Evolutionary conservation across 2,797 vertebrate species (phyloP).

Genomic region (Peromyscus eremicus): DNA sequence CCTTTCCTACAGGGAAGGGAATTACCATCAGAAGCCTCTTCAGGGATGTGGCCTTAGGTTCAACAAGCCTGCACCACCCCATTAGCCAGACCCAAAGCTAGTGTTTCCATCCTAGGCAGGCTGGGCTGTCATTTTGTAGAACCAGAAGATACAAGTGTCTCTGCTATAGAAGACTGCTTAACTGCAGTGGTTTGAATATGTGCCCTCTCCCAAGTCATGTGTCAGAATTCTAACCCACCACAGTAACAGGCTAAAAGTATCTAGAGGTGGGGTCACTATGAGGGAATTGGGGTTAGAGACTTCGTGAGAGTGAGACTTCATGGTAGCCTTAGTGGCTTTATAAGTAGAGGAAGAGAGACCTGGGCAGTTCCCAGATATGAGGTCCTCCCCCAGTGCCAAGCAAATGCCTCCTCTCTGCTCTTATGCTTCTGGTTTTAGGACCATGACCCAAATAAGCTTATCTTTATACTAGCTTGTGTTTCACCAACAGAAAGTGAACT

Average conservation of each 20-base stretch:
- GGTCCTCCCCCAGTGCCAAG: background rate
- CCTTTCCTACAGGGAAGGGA: background rate
- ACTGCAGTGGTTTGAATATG: background rate
- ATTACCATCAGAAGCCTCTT: background rate
- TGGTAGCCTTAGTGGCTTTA: background rate
- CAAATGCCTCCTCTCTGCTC: background rate
- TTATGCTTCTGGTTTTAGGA: background rate
- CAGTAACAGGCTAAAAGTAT: background rate
- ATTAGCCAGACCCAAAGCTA: background rate
- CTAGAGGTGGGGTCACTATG: background rate
- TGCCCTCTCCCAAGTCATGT: background rate
- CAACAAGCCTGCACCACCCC: background rate
- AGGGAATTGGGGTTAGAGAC: background rate
- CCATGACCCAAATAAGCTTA: background rate
- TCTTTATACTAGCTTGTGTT: background rate
- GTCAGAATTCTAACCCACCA: background rate
- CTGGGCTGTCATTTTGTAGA: background rate
- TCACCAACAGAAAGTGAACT: background rate
- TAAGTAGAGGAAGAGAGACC: background rate
- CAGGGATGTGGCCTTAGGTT: background rate
- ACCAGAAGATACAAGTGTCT: background rate
- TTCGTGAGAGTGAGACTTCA: background rate
- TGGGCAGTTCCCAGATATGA: too few species aligned
- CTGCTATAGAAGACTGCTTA: background rate
- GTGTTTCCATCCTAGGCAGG: accelerated